A percentile compares a stretch with the other conserved stretches of the same genome.
Conservation (phyloP, 2,113 vertebrate species). For the Hucho hucho region DNA sequence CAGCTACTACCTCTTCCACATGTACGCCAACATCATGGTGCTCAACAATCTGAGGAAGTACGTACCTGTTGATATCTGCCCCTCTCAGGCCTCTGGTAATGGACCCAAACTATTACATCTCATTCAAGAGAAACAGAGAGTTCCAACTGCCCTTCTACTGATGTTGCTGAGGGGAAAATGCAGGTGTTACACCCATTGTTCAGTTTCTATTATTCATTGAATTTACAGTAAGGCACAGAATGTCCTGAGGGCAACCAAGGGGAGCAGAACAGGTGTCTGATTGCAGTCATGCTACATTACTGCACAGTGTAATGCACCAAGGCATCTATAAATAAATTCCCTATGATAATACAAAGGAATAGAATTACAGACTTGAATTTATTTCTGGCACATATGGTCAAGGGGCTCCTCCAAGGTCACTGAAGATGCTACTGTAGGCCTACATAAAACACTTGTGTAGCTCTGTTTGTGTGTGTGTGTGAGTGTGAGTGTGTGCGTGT, state of each 20-base stretch:
- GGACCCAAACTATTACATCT: too few species aligned
- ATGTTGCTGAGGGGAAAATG: background rate
- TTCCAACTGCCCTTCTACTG: background rate
- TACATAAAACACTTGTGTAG: too few species aligned
- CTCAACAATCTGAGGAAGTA: constrained; percentile 93
- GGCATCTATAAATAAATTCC: constrained; percentile 30
- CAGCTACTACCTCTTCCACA: constrained; percentile 92
- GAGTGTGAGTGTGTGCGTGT: background rate
- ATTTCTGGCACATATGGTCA: constrained; percentile 2
- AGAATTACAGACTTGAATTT: constrained; percentile 22
- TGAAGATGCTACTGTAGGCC: background rate
- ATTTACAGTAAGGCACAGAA: constrained; percentile 13
- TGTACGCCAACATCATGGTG: constrained; percentile 95
- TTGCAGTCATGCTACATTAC: constrained; percentile 12
- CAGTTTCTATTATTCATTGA: background rate
- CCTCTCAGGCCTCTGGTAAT: background rate
- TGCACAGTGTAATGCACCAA: background rate
- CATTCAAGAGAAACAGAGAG: too few species aligned
- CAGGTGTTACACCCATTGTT: constrained; percentile 9
- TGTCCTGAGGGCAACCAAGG: background rate
- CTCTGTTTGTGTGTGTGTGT: background rate
- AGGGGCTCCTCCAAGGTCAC: background rate
- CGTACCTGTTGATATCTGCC: constrained; percentile 36
- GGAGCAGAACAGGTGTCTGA: constrained; percentile 11
- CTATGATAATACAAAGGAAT: constrained; percentile 11